Conservation (phyloP, 2,888 invertebrate species). For the Tigriopus californicus region DNA sequence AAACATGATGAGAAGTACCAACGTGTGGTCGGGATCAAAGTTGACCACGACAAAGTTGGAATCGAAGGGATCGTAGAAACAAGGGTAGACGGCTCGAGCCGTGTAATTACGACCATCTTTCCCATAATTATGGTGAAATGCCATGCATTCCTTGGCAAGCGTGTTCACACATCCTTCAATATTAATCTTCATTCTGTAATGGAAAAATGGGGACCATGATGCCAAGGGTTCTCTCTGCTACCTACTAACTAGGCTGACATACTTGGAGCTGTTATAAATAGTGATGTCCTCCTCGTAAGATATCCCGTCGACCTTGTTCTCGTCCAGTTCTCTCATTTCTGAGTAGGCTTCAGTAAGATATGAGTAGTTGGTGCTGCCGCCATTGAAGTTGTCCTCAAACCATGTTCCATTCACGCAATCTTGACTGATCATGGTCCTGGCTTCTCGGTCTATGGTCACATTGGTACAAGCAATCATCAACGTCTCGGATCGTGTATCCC, state of each 20-base stretch:
- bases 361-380: constrained; percentile 12
- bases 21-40: constrained; percentile 18
- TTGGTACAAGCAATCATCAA: constrained; percentile 6
- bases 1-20: constrained; percentile 18
- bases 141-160: constrained; percentile 19
- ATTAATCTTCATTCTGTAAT: constrained; percentile 16
- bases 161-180: constrained; percentile 20
- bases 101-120: constrained; percentile 19
- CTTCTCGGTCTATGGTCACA: constrained; percentile 6
- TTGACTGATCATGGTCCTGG: neutral
- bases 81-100: constrained; percentile 19
- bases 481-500: neutral
- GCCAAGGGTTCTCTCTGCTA: too few species aligned
- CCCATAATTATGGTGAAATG: constrained; percentile 15
- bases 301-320: neutral
- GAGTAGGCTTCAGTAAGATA: neutral
- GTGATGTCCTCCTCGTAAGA: constrained; percentile 5
- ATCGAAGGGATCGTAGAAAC: constrained; percentile 18
- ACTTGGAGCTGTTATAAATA: neutral
- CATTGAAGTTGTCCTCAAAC: constrained; percentile 10
- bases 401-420: constrained; percentile 15
- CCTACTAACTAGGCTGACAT: too few species aligned
- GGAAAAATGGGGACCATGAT: too few species aligned
- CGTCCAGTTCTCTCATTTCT: neutral
- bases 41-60: constrained; percentile 19